These are phyloP conservation scores for Sminthurides bifidus DNA, from an alignment of 1,140 invertebrate species.

Conservation along the genomic window DNA sequence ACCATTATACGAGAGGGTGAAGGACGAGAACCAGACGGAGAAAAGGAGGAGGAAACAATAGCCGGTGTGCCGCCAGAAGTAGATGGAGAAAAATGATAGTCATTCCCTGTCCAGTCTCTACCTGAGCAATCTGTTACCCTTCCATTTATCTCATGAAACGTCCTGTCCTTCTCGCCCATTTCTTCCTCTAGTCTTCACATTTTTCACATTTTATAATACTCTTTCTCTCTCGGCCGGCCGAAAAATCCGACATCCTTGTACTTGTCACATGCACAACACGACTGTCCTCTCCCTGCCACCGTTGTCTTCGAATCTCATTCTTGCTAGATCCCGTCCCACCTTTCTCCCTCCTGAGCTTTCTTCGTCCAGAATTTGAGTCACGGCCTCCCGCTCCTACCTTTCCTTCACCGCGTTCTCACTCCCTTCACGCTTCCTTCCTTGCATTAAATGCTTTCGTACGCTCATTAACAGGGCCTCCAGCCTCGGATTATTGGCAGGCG, in stretches of 20 bases:
- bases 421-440: background rate
- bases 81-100: conserved; percentile 33
- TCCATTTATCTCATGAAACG: conserved; percentile 36
- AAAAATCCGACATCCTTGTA: too few species aligned
- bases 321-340: conserved; percentile 1
- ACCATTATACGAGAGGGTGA: background rate
- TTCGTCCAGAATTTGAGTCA: background rate
- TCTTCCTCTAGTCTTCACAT: conserved; percentile 12
- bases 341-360: background rate
- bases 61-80: conserved; percentile 9
- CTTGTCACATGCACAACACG: background rate
- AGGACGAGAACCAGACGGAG: background rate
- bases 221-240: background rate
- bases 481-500: too few species aligned
- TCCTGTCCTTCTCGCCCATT: conserved; percentile 21
- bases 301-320: background rate
- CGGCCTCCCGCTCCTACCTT: background rate
- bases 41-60: background rate
- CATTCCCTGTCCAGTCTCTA: conserved; percentile 28
- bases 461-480: too few species aligned
- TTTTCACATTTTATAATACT: conserved; percentile 28
- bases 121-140: conserved; percentile 31
- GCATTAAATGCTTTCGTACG: too few species aligned
- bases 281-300: background rate
- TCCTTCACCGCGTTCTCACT: background rate